phyloP scores from a whole-genome alignment of 1,140 invertebrate genomes.

The Drosophila ambigua region DNA sequence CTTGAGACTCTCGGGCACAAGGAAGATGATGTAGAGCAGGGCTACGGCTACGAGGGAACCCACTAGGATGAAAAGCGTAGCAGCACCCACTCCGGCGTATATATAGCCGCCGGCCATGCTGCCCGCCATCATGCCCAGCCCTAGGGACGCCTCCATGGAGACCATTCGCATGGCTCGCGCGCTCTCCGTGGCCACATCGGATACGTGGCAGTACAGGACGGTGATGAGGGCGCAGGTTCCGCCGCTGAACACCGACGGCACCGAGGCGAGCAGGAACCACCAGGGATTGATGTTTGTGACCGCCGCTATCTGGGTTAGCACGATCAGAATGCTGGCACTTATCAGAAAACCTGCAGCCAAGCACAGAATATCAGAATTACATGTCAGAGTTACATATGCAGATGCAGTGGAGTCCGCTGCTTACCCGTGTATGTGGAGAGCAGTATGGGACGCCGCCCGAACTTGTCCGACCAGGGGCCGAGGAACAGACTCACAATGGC shows the following conservation, averaged over 20 bases:
- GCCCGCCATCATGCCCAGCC: constrained; percentile 86
- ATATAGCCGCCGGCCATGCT: constrained; percentile 84
- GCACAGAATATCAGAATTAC: too few relatives aligned
- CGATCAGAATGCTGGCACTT: constrained; percentile 51
- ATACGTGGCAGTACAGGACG: constrained; percentile 87
- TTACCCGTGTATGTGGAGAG: constrained; percentile 85
- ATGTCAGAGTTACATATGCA: background rate
- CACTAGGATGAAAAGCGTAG: constrained; percentile 51
- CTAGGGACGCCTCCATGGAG: constrained; percentile 86
- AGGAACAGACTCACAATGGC: constrained; percentile 87
- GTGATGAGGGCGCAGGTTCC: constrained; percentile 86
- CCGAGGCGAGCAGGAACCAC: constrained; percentile 86
- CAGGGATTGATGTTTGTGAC: constrained; percentile 84
- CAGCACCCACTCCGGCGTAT: constrained; percentile 52
- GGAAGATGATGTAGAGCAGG: constrained; percentile 67
- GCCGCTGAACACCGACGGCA: constrained; percentile 86
- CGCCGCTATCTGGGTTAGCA: constrained; percentile 59
- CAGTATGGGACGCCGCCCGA: constrained; percentile 88
- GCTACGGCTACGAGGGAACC: constrained; percentile 47
- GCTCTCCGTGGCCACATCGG: constrained; percentile 86
- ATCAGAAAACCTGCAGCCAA: constrained; percentile 58
- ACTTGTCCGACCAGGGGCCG: constrained; percentile 89
- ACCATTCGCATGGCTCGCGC: constrained; percentile 86
- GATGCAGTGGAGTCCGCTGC: background rate
- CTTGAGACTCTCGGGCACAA: constrained; percentile 74